These are phyloP conservation scores for Odontothrips loti DNA, from an alignment of 2,888 invertebrate genomes.

Conservation along the genomic window DNA sequence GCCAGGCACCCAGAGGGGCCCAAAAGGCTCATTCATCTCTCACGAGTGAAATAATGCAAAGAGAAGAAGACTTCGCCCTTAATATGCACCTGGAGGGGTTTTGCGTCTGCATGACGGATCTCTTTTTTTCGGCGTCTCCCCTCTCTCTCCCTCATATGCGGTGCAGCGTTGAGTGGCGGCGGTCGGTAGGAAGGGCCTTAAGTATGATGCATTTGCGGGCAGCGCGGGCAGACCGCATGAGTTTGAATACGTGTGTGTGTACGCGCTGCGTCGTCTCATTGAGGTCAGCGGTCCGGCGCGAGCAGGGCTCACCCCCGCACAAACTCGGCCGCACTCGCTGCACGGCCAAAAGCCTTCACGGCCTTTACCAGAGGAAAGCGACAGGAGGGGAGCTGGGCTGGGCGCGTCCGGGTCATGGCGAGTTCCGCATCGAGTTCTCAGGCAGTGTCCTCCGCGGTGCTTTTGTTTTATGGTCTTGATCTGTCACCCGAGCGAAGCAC, in stretches of 20 bases:
- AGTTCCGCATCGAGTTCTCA: no score
- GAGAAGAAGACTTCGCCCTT: no score
- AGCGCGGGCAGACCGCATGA: background rate
- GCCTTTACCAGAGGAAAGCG: no score
- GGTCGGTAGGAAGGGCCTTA: background rate
- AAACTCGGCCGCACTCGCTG: no score
- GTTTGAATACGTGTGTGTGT: background rate
- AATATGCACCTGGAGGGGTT: background rate
- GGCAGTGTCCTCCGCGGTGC: no score
- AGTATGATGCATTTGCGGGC: conserved; percentile 22
- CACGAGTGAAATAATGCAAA: background rate
- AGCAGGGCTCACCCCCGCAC: no score
- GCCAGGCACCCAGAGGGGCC: background rate
- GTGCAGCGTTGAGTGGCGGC: conserved; percentile 4
- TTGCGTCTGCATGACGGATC: background rate
- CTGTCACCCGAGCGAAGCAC: no score
- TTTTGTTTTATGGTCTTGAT: no score
- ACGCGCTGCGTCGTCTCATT: background rate
- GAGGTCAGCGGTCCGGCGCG: conserved; percentile 7
- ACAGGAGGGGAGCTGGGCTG: no score
- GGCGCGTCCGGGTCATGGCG: no score
- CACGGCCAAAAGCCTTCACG: no score
- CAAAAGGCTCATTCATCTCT: background rate
- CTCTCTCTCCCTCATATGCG: background rate
- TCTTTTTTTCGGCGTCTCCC: background rate